Conservation (phyloP, 2,888 invertebrate genomes). For the Drosophila mercatorum region DNA sequence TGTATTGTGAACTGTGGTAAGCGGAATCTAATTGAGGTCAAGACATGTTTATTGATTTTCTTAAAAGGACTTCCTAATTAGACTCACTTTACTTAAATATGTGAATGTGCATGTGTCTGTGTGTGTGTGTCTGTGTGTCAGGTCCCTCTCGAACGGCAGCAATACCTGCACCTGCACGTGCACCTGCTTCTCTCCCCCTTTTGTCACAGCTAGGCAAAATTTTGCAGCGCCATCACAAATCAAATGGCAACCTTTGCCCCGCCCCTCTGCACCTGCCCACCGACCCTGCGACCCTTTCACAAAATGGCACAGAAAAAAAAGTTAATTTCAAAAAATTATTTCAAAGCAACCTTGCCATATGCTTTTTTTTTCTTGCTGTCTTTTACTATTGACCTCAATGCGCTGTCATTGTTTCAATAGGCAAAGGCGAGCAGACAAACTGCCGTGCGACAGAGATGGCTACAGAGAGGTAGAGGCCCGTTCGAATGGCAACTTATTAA, state of each 20-base stretch:
- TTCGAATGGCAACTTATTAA: constrained; percentile 67
- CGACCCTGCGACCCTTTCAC: constrained; percentile 2
- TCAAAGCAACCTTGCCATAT: constrained; percentile 81
- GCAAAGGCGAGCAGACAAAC: not conserved
- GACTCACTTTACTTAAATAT: constrained; percentile 70
- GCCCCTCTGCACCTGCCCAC: not conserved
- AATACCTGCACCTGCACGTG: constrained; percentile 8
- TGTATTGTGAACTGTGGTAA: constrained; percentile 78
- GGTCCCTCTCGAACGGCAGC: constrained; percentile 10
- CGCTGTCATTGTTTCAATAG: constrained; percentile 73
- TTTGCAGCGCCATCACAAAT: constrained; percentile 63
- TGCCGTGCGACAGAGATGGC: not conserved
- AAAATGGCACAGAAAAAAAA: constrained; percentile 53
- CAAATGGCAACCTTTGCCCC: constrained; percentile 44
- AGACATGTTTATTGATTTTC: constrained; percentile 83
- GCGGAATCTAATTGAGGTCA: constrained; percentile 82
- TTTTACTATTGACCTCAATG: constrained; percentile 79
- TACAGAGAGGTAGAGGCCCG: constrained; percentile 27
- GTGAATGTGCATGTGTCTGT: constrained; percentile 5
- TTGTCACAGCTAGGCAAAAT: constrained; percentile 48
- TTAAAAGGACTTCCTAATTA: constrained; percentile 81
- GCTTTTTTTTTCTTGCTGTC: constrained; percentile 59
- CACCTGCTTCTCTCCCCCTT: constrained; percentile 15
- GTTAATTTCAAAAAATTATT: constrained; percentile 77
- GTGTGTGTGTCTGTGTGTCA: not conserved